Base-by-base conservation (phyloP, 2,797 vertebrate species). In the Lepus townsendii region DNA sequence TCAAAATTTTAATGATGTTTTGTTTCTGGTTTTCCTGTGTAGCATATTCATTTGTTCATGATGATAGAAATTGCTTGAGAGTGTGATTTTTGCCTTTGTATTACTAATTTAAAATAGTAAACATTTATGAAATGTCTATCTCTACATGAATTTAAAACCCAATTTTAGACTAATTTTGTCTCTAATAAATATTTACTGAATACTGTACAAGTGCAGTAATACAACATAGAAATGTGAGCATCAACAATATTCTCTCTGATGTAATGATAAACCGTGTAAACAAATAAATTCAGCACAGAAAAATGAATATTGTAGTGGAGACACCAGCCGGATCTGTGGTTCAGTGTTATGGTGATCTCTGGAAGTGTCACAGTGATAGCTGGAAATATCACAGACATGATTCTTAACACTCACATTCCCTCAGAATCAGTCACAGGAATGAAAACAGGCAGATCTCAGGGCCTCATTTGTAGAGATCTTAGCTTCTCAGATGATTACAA, bases 1-100 rank as follows among this genome's bases (percentile, higher is more conserved):
- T 69, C 30, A 83, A 90, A 88, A 60, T 65, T 62, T 78, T 78
- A 77, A 62, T 93, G 42, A 77, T 10, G 0, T 72, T 52, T 94
- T 72, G 19, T 83, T 93, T 92, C 13, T 42, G 92, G 71, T 54
- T 94, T 88, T 22, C 7, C 13, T 77, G 4, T 65, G 57, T 95
- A 69, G 85, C 14, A 66, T 16, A 47, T 27, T 63, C 30, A 80
- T 94, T 27, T 75, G 7, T 9, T 84, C 13, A 75, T 66, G 22
- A 63, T 80, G 30, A 52, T 42, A 89, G 5, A 10, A 90, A 78
- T 68, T 78, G 14, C 65, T 78, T 79, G 35, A 71, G 6, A 2
- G 7, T 38, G 22, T 26, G 30, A 69, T 16, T 52, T 90, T 68
- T 79, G 16, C 1, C 14, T 78, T 88, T 84, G 1, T 32, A n/a